Evolutionary conservation across 2,888 invertebrate species (phyloP).

Genomic region (Polydrusus pterygomalis): DNA sequence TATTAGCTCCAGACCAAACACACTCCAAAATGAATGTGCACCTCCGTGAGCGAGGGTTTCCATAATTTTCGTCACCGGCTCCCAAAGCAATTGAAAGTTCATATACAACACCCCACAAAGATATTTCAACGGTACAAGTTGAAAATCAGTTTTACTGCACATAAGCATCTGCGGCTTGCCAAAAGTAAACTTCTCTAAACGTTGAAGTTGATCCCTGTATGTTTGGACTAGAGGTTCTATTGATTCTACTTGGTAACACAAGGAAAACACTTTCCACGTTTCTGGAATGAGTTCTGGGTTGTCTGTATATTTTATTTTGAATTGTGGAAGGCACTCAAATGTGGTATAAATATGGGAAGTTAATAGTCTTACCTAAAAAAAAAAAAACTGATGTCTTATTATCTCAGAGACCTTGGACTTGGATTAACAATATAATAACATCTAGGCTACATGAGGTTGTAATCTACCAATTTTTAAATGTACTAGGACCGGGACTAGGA

Average conservation of each 20-base stretch:
- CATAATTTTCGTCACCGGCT: conserved; percentile 85
- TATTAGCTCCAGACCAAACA: conserved; percentile 78
- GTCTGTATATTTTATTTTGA: conserved; percentile 69
- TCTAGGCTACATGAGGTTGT: too few relatives aligned
- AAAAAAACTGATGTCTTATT: too few relatives aligned
- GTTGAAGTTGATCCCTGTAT: conserved; percentile 85
- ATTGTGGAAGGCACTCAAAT: conserved; percentile 76
- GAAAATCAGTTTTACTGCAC: conserved; percentile 76
- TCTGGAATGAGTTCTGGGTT: conserved; percentile 69
- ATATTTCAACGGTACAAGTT: conserved; percentile 82
- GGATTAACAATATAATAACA: too few relatives aligned
- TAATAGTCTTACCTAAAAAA: conserved; percentile 78
- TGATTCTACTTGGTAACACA: conserved; percentile 82
- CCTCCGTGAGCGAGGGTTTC: conserved; percentile 81
- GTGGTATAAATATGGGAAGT: conserved; percentile 84
- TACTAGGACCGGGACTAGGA: background rate
- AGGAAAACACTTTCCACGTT: conserved; percentile 77
- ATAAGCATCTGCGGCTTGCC: conserved; percentile 75
- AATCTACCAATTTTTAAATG: too few relatives aligned
- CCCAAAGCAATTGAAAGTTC: conserved; percentile 94
- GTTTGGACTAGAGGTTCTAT: conserved; percentile 83
- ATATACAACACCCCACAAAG: conserved; percentile 88
- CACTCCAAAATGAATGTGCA: conserved; percentile 82
- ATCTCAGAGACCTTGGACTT: too few relatives aligned
- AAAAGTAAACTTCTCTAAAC: conserved; percentile 83